Base-by-base conservation (phyloP, 2,113 vertebrate genomes). In the Brienomyrus longianalis region DNA sequence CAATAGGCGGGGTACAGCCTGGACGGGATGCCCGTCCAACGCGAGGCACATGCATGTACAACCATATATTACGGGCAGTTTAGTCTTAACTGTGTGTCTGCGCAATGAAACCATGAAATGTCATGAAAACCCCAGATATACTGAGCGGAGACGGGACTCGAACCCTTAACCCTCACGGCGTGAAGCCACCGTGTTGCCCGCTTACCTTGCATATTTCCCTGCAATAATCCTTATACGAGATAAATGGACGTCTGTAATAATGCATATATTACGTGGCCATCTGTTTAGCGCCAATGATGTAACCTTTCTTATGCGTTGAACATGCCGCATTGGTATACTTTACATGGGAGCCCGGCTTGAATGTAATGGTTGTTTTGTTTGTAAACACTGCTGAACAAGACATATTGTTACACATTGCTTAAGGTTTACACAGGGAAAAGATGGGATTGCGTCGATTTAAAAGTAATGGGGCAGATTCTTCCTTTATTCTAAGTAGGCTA, bases 251-350 rank as follows among this genome's bases (percentile, higher is more conserved):
- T 43, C 85, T 87, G 27, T 54, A 90, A 27, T 89, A 89, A 90
- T 92, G 91, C 91, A 88, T 90, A 91, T 86, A 70, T 87, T 90
- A 70, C 89, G 86, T 74, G 51, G 86, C 86, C 88, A 70, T 70
- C 56, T 89, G 88, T 50, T 89, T 51, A 83, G 50, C 70, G 62
- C 70, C 66, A 77, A 83, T 91, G 91, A 91, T 89, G 91, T 88
- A 90, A 92, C 62, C 83, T 89, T 27, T 35, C 66, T 86, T 56
- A 87, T 62, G 21, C 35, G 9, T 83, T 43, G 43, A 84, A 84
- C 39, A 39, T 84, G 83, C 83, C 23, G 83, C 83, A 84, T 84
- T 48, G 39, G 19, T 48, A 47, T 84, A 31, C 31, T 84, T 84
- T 84, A 48, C 83, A 23, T 39, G 23, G 1, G 3, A n/a, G 17